A percentile compares a stretch with the other conserved stretches of the same genome.
These are phyloP conservation scores for Acromyrmex echinatior DNA, from an alignment of 1,140 invertebrate species.

Conservation along the genomic window DNA sequence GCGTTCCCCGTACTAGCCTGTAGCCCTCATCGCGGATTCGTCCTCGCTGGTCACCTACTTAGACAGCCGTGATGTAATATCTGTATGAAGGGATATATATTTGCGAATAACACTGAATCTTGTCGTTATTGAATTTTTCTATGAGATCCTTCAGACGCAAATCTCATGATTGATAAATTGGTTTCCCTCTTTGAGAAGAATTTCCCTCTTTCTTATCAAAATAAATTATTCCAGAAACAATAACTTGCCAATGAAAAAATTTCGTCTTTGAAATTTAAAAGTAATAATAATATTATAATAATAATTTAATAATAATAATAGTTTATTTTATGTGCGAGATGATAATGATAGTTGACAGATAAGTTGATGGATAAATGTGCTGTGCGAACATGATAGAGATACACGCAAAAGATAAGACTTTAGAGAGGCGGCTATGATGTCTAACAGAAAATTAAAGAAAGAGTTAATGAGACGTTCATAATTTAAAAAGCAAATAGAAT, in stretches of 20 bases:
- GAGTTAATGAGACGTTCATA: background rate
- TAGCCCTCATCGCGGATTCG: background rate
- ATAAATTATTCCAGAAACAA: background rate
- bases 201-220: background rate
- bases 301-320: background rate
- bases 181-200: background rate
- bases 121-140: background rate
- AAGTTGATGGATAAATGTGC: background rate
- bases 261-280: background rate
- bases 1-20: background rate
- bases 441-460: background rate
- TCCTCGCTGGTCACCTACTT: slow-evolving; percentile 40
- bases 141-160: background rate
- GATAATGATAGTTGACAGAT: background rate
- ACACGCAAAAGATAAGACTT: background rate
- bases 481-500: background rate
- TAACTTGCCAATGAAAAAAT: background rate
- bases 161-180: background rate
- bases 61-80: slow-evolving; percentile 29
- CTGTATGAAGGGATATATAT: background rate
- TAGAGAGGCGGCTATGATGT: background rate
- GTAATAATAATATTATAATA: background rate
- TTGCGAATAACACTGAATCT: background rate
- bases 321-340: background rate
- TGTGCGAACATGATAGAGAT: background rate